Evolutionary conservation across 2,888 invertebrate genomes (phyloP).

Genomic region (Pollenia griseotomentosa): DNA sequence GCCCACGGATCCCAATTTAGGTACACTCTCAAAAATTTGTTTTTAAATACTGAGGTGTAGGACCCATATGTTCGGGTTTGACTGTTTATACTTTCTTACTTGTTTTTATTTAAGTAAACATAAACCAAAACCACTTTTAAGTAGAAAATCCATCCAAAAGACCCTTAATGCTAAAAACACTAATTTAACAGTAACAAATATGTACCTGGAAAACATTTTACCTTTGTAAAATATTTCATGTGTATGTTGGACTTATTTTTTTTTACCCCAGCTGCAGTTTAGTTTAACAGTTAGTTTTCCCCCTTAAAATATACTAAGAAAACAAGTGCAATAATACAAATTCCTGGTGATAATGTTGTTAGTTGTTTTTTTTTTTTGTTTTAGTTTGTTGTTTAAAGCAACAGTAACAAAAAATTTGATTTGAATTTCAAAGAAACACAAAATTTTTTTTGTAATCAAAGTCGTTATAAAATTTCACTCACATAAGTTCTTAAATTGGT

Average conservation of each 20-base stretch:
- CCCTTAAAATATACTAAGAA: background rate
- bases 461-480: background rate
- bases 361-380: slow-evolving; percentile 40
- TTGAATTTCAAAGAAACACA: background rate
- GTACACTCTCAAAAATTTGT: too few relatives aligned
- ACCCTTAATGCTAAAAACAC: slow-evolving; percentile 10
- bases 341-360: slow-evolving; percentile 63
- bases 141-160: slow-evolving; percentile 15
- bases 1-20: too few relatives aligned
- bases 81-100: too few relatives aligned
- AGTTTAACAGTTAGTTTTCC: background rate
- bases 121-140: slow-evolving; percentile 30
- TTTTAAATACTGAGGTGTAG: too few relatives aligned
- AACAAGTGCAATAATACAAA: slow-evolving; percentile 19
- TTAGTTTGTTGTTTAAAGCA: background rate
- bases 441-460: background rate
- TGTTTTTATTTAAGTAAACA: slow-evolving; percentile 10
- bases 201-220: background rate
- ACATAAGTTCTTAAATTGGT: background rate
- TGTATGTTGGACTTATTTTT: background rate
- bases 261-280: background rate
- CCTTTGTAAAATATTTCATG: background rate
- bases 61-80: too few relatives aligned
- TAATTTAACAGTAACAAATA: background rate
- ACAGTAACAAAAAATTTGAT: background rate